Conservation (phyloP, 2,888 invertebrate species). For the Oligia fasciuncula region DNA sequence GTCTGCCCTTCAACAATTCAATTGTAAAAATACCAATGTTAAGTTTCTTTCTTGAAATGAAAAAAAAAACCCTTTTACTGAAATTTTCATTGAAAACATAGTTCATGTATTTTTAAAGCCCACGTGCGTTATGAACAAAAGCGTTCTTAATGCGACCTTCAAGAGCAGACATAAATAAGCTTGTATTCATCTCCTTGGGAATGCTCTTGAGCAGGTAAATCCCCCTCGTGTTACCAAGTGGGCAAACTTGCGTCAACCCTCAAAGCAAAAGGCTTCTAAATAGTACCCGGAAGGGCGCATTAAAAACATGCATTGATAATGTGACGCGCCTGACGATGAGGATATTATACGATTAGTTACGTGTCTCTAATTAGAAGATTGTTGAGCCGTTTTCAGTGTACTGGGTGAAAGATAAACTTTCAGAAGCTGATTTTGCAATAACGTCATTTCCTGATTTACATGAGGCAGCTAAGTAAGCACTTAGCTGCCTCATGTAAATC, state of each 20-base stretch:
- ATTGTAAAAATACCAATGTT: not conserved
- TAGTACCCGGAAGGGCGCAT: constrained; percentile 13
- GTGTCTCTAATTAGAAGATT: not conserved
- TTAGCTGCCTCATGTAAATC: not conserved
- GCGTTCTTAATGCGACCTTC: not conserved
- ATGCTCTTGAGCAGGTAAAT: not conserved
- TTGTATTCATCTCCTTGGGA: constrained; percentile 2
- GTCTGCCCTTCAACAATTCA: not conserved
- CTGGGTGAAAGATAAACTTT: not conserved
- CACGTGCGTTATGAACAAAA: not conserved
- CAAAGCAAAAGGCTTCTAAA: constrained; percentile 15
- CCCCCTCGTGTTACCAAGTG: not conserved
- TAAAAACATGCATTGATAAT: constrained; percentile 34
- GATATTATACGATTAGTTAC: not conserved
- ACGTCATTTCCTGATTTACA: not conserved
- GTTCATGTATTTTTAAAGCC: not conserved
- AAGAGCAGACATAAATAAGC: not conserved
- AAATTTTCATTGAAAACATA: not conserved
- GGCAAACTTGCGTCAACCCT: constrained; percentile 16
- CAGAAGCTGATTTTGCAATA: too few relatives aligned
- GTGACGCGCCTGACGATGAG: not conserved
- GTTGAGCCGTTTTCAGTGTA: not conserved
- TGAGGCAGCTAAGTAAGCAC: not conserved
- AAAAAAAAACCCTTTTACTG: too few relatives aligned
- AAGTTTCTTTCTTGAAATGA: too few relatives aligned